Conservation (phyloP, 2,797 vertebrate genomes). For the Alcedo atthis region DNA sequence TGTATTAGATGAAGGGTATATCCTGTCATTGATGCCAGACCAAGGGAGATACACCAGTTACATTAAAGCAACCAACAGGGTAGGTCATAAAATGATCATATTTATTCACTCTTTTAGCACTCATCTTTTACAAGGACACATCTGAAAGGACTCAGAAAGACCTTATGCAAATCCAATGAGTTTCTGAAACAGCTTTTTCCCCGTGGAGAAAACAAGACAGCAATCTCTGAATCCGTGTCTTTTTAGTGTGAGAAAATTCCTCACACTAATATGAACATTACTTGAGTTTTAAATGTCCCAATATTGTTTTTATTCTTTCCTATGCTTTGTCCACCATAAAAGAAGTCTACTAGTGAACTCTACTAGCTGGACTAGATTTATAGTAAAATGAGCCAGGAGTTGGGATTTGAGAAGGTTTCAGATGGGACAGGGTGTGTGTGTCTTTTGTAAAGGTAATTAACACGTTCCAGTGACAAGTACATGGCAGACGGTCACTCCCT, state of each 20-base stretch:
- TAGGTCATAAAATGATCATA: neutral
- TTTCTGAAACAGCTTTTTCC: neutral
- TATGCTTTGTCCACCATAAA: neutral
- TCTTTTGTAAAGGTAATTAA: neutral
- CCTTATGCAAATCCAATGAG: neutral
- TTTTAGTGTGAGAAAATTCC: neutral
- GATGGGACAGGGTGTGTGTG: fast-evolving
- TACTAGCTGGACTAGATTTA: neutral
- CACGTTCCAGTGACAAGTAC: neutral
- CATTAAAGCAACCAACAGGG: neutral
- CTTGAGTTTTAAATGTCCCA: neutral
- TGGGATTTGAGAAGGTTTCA: neutral
- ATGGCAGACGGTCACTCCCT: neutral
- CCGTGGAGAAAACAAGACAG: neutral
- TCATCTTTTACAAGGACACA: neutral
- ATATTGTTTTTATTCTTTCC: neutral
- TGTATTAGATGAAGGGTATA: neutral
- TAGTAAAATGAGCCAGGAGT: neutral
- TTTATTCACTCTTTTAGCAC: neutral
- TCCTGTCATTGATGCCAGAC: neutral
- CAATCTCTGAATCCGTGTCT: neutral
- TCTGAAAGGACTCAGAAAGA: neutral
- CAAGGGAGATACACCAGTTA: neutral
- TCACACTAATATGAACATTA: neutral
- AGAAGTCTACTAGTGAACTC: neutral